Percentiles rank a stretch among this genome's conserved stretches.
These are phyloP conservation scores for Ispidina lecontei DNA, from an alignment of 2,797 vertebrate genomes.

Conservation along the genomic window DNA sequence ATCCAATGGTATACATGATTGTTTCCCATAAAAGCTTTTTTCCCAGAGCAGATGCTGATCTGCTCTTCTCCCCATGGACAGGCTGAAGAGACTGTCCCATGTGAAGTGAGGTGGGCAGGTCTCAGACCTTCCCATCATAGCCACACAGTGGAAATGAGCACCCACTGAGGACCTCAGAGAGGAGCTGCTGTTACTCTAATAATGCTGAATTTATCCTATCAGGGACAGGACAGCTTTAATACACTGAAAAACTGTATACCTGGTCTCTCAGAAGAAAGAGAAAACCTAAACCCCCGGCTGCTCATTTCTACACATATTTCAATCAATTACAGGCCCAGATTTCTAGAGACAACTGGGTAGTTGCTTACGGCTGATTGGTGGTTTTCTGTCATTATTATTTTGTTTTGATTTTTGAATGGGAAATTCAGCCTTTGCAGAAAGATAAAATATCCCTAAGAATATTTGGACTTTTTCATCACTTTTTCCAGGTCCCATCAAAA, in stretches of 20 bases:
- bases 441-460: neutral
- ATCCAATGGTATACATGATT: neutral
- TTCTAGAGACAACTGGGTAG: neutral
- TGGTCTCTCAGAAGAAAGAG: neutral
- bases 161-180: neutral
- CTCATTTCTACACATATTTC: neutral
- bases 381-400: neutral
- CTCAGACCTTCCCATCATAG: neutral
- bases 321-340: neutral
- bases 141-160: fast-evolving
- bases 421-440: neutral
- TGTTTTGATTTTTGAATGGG: neutral
- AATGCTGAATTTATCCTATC: neutral
- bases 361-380: neutral
- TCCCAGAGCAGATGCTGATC: neutral
- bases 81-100: neutral
- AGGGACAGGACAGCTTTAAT: neutral
- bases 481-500: neutral
- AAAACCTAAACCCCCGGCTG: neutral
- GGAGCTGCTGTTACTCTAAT: neutral
- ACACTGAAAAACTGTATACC: neutral
- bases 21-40: neutral
- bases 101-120: neutral
- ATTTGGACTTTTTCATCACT: neutral
- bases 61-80: neutral